Evolutionary conservation across 2,113 vertebrate species (phyloP).

Genomic region (Meles meles): DNA sequence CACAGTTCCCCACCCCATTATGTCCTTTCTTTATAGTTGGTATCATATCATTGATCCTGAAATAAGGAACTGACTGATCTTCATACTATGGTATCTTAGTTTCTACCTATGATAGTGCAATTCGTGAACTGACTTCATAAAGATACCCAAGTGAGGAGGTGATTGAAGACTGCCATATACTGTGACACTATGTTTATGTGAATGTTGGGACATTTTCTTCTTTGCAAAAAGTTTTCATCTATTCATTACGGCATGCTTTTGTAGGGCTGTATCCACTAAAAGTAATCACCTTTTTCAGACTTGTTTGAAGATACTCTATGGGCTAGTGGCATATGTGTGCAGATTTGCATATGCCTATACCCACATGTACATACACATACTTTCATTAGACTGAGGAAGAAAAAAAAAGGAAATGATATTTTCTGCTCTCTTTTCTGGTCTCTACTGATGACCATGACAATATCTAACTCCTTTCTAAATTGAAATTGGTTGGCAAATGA

Average conservation of each 20-base stretch:
- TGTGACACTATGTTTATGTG: not conserved
- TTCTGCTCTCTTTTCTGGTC: not conserved
- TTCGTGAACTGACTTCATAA: not conserved
- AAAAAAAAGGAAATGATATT: not conserved
- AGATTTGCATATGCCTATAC: not conserved
- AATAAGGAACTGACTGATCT: not conserved
- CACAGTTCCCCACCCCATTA: fast-evolving
- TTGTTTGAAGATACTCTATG: not conserved
- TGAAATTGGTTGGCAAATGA: not conserved
- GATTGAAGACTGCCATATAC: not conserved
- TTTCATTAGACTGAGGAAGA: not conserved
- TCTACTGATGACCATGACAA: not conserved
- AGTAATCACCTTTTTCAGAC: not conserved
- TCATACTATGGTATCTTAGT: not conserved
- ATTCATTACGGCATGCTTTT: not conserved
- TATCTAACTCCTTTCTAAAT: not conserved
- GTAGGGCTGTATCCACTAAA: not conserved
- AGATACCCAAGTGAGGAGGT: not conserved
- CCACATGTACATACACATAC: not conserved
- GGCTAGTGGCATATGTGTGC: not conserved
- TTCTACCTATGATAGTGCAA: not conserved
- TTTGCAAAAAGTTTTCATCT: not conserved
- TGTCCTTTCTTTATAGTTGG: not conserved
- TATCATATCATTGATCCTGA: not conserved
- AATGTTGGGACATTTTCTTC: not conserved